Evolutionary conservation across 2,113 vertebrate species (phyloP).

Genomic region (Cervus canadensis): DNA sequence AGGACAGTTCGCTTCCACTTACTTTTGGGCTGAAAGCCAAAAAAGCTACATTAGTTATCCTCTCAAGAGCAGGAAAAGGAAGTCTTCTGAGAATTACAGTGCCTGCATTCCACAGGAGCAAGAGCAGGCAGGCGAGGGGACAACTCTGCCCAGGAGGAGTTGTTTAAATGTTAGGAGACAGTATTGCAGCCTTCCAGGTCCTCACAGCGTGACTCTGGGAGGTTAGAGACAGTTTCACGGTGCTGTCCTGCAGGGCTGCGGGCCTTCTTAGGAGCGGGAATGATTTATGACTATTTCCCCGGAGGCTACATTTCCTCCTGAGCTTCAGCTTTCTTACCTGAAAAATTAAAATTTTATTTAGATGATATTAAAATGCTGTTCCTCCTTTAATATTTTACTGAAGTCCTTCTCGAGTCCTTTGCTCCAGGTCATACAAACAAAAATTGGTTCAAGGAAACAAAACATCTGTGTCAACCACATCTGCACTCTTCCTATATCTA

Average conservation of each 20-base stretch:
- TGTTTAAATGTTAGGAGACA: fast-evolving
- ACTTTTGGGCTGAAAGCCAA: neutral
- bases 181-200: neutral
- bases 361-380: too few relatives aligned
- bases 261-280: neutral
- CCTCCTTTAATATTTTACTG: neutral
- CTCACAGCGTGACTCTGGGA: fast-evolving
- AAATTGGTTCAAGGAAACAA: fast-evolving
- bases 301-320: neutral
- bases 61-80: neutral
- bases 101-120: neutral
- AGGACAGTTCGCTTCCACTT: neutral
- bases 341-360: neutral
- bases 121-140: too few relatives aligned
- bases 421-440: neutral
- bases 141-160: fast-evolving
- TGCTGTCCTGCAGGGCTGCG: fast-evolving
- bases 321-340: neutral
- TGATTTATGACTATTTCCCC: neutral
- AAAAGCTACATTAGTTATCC: neutral
- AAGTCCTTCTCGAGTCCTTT: neutral
- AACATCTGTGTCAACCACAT: neutral
- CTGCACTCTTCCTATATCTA: neutral
- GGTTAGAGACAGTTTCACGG: fast-evolving
- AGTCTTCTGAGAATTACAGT: fast-evolving